A percentile compares a stretch with the other conserved stretches of the same genome.
These are phyloP conservation scores for Coronaproctus castanopsis DNA, from an alignment of 2,888 invertebrate genomes.

Conservation along the genomic window DNA sequence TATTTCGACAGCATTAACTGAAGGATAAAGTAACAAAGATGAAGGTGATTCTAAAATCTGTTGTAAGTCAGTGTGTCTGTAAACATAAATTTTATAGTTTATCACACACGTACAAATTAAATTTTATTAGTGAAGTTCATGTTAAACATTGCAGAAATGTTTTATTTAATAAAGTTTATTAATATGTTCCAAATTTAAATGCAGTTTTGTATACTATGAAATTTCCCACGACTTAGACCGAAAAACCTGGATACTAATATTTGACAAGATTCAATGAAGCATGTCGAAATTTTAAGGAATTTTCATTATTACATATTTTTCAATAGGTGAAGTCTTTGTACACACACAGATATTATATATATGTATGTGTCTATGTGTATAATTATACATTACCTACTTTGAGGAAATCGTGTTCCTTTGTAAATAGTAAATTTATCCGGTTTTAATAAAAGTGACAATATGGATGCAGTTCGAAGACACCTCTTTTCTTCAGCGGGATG, in stretches of 20 bases:
- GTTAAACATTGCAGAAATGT: not conserved
- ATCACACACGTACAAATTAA: slow-evolving; percentile 4
- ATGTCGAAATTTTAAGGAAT: too few species aligned
- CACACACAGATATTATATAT: too few species aligned
- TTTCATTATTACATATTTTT: too few species aligned
- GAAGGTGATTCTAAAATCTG: slow-evolving; percentile 42
- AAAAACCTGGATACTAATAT: too few species aligned
- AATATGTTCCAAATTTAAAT: slow-evolving; percentile 4
- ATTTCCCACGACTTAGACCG: too few species aligned
- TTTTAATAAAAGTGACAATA: slow-evolving; percentile 56
- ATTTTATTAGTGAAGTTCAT: slow-evolving; percentile 1
- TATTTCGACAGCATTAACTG: slow-evolving; percentile 48
- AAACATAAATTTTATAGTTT: slow-evolving; percentile 10
- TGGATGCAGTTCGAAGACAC: slow-evolving; percentile 70
- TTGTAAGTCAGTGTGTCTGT: slow-evolving; percentile 35
- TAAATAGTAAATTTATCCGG: slow-evolving; percentile 54
- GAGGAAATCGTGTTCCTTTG: slow-evolving; percentile 69
- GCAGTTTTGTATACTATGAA: too few species aligned
- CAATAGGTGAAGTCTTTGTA: not conserved
- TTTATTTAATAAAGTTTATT: slow-evolving; percentile 7
- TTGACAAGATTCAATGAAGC: too few species aligned
- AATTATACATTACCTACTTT: slow-evolving; percentile 32
- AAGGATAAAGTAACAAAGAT: slow-evolving; percentile 62
- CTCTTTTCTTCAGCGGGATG: slow-evolving; percentile 86
- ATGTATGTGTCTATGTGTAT: too few species aligned